Evolutionary conservation across 1,140 invertebrate species (phyloP), one percentile per base, ranked within the genome.

Genomic region (Diabrotica virgifera): DNA sequence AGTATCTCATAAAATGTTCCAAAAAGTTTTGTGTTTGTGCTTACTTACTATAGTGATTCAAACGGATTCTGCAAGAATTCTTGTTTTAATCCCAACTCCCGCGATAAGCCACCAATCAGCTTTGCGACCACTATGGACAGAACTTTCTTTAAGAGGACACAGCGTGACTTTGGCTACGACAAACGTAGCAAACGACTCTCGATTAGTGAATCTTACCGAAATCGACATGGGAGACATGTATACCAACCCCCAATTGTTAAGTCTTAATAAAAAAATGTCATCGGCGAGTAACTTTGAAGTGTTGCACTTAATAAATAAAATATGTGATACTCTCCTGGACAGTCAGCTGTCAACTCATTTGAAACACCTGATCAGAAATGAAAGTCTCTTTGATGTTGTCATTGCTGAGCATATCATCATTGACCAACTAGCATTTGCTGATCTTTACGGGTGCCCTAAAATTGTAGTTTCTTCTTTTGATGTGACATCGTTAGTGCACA

Each of bases 101-200:
- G 82, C 82, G 0, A 78, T 79, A 64, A 84, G 82, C 68, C 82
- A 84, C 56, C 80, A 81, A 64, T 73, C 80, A 36, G 73, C 80
- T 10, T 79, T 75, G 50, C 71, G 70, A 14, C 68, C 74, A 35
- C 67, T 84, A 37, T 76, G 78, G 59, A 72, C 62, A 40, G 72
- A 75, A 64, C 58, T 73, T 12, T 69, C 70, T 2, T 55, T 70
- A 2, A 59, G 64, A 58, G 72, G 72, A 0, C 72, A 73, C 36
- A 37, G 71, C 14, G 65, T 73, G 10, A 71, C 68, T 7, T 59
- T 70, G n/a, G 64, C 69, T 12, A 73, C 72, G 2, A 63, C 72
- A n/a, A 53, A 56, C 13, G 67, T 70, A 36, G 36, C 70, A 40
- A 69, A 70, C n/a, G 68, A 73, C 37, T 52, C 54, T 5, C 61